phyloP scores from a whole-genome alignment of 2,113 vertebrate genomes.

The Ochotona curzoniae region DNA sequence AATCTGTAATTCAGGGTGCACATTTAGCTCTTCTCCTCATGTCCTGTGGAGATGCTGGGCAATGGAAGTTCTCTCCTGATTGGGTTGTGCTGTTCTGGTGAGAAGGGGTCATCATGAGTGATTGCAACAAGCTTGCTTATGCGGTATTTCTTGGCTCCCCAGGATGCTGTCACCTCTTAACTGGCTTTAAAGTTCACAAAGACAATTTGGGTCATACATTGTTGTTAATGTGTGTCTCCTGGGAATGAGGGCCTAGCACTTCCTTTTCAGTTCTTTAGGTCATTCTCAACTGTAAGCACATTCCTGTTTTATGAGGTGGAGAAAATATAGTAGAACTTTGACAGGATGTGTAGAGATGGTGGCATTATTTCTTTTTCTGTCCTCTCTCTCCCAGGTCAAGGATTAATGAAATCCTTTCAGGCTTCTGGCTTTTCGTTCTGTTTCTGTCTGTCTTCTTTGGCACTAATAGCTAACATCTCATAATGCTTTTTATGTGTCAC shows the following conservation, averaged over 20 bases:
- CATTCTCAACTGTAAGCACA: background rate
- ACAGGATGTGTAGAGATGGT: background rate
- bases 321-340: constrained; percentile 40
- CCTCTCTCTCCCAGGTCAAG: background rate
- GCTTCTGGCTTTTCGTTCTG: background rate
- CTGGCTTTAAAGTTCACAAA: background rate
- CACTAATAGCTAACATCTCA: background rate
- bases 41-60: background rate
- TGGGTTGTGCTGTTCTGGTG: background rate
- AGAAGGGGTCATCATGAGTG: background rate
- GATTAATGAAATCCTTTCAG: background rate
- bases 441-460: background rate
- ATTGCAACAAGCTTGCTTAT: background rate
- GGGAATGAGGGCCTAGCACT: background rate
- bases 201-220: background rate
- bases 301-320: constrained; percentile 24
- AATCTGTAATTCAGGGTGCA: background rate
- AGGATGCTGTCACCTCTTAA: background rate
- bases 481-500: background rate
- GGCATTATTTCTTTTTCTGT: background rate
- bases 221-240: background rate
- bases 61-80: background rate
- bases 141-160: background rate
- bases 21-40: background rate
- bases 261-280: background rate